Evolutionary conservation across 1,140 invertebrate species (phyloP), one percentile per base, ranked within the genome.

Genomic region (Campoletis sonorensis): DNA sequence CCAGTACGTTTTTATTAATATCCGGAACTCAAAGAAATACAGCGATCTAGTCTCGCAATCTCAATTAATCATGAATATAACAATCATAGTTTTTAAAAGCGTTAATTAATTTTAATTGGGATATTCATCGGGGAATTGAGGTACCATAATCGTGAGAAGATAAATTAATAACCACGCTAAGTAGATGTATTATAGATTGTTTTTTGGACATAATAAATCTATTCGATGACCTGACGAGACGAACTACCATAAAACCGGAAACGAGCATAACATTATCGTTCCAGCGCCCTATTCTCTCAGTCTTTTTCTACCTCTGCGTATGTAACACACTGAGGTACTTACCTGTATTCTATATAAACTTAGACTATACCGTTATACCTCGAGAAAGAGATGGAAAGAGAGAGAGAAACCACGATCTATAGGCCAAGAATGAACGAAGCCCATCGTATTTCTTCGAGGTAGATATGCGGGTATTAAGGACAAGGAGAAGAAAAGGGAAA

Each of bases 401-500:
- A 58, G 54, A 23, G 21, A 58, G 40, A 45, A 11, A 45, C 2
- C 40, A 11, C 5, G 40, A 45, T 45, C 40, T 45, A 45, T 45
- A 13, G 8, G 40, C 40, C 40, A 58, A 58, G 54, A 58, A 58
- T 58, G 18, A 58, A 58, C 54, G 54, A 58, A 58, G 18, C 54
- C 15, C 54, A n/a, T 58, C 54, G 54, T 58, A 58, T 23, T 45
- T 45, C 40, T 45, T 45, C 40, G 11, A 45, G 11, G 40, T 45
- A 58, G 54, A 58, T 58, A 58, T 58, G 54, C 54, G 13, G 18
- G 54, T 21, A 23, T 58, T 58, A 58, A 58, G 18, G 49, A 54
- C 49, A 58, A 23, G 54, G 54, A n/a, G 18, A 58, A 58, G 54
- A 58, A 58, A 58, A 58, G 54, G 54, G 54, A 58, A 58, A 58